phyloP scores from a whole-genome alignment of 2,797 vertebrate species.

The Pseudotriccus pelzelni region DNA sequence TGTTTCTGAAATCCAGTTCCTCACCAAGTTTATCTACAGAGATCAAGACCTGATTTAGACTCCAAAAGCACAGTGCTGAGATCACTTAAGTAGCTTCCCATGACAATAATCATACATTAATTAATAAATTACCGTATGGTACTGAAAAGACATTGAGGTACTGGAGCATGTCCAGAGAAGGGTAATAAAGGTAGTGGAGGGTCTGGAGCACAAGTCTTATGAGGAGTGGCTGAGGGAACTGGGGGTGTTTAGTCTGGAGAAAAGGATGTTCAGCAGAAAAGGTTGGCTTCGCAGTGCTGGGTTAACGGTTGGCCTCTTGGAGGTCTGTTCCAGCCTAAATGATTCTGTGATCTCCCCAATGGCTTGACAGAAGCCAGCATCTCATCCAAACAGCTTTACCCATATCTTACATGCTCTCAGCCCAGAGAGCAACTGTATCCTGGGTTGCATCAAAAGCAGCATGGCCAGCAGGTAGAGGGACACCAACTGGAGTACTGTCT shows the following conservation, averaged over 20 bases:
- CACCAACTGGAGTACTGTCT: not conserved
- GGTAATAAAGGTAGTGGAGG: not conserved
- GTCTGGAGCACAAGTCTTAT: not conserved
- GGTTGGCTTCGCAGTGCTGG: not conserved
- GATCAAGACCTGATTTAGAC: not conserved
- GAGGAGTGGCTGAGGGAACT: not conserved
- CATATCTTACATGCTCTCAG: not conserved
- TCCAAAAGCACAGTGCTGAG: not conserved
- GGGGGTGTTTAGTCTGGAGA: fast-evolving
- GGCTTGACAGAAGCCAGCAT: not conserved
- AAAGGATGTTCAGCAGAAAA: not conserved
- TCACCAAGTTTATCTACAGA: not conserved
- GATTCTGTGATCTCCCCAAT: not conserved
- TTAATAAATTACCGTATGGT: not conserved
- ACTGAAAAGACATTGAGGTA: not conserved
- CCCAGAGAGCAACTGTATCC: not conserved
- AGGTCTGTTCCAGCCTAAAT: not conserved
- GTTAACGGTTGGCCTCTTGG: not conserved
- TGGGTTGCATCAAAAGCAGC: not conserved
- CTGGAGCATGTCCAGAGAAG: not conserved
- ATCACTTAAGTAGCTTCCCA: not conserved
- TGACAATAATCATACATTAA: not conserved
- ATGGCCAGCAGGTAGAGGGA: not conserved
- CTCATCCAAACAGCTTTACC: not conserved
- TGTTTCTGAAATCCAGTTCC: not conserved